Base-by-base conservation (phyloP, 1,140 invertebrate genomes). In the Mactra quadrangularis region DNA sequence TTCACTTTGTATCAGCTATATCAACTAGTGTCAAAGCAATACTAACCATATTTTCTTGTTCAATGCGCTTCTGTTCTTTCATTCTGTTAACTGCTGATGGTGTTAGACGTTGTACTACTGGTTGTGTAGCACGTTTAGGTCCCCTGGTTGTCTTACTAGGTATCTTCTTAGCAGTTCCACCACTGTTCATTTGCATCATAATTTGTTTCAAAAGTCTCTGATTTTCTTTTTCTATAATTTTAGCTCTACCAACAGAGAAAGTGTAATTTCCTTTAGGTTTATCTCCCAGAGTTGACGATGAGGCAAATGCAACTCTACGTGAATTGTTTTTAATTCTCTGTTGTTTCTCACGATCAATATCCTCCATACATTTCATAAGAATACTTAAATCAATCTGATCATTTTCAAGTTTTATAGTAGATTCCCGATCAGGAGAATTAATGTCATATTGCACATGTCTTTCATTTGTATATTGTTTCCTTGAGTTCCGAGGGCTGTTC, bases 1-100 rank as follows among this genome's bases (percentile, higher is more conserved):
- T n/a, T n/a, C n/a, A n/a, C n/a, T n/a, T n/a, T n/a, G n/a, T n/a
- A n/a, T n/a, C n/a, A n/a, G n/a, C n/a, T n/a, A n/a, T n/a, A n/a
- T n/a, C n/a, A n/a, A n/a, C n/a, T n/a, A n/a, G n/a, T n/a, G n/a
- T n/a, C n/a, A n/a, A 70, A 1, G 38, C 45, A 41, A 83, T 79
- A 75, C 90, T 89, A 86, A 94, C 93, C 92, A 93, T 86, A 86
- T 94, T 94, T 87, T 94, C 93, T 52, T 81, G 75, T 85, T 94
- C 92, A 82, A 94, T 94, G 83, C 91, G 89, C 29, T 90, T 87
- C 68, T 94, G 93, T 70, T 94, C 89, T 78, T 90, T 85, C 50
- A 89, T 87, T 76, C 94, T 88, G 62, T 93, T 94, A 17, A 94
- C 87, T 22, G 93, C 90, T 59, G 93, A 88, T 11, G 90, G 82